Evolutionary conservation across 2,888 invertebrate species (phyloP).

Genomic region (Synanthedon myopaeformis): DNA sequence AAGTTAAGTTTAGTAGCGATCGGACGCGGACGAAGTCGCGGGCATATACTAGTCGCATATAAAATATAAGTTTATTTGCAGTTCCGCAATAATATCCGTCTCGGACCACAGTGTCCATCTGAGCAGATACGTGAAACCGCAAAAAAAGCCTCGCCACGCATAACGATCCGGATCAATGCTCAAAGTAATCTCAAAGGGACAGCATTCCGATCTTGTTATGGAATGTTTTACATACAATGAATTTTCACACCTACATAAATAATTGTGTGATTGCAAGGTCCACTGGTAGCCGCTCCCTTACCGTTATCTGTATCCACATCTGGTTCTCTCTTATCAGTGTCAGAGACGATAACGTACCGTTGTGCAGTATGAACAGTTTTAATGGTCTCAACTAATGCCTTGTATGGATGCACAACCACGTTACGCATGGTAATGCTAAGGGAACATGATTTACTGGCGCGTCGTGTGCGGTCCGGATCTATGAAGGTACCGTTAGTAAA

Average conservation of each 20-base stretch:
- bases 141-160: not conserved
- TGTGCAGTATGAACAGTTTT: conserved; percentile 3
- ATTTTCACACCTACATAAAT: conserved; percentile 18
- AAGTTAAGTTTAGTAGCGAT: too few species aligned
- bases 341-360: conserved; percentile 15
- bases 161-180: conserved; percentile 17
- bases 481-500: conserved; percentile 12
- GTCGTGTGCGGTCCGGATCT: conserved; percentile 27
- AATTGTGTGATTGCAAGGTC: conserved; percentile 19
- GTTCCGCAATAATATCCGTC: conserved; percentile 4
- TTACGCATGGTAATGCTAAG: conserved; percentile 1
- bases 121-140: not conserved
- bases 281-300: conserved; percentile 19
- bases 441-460: conserved; percentile 7
- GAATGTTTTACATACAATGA: conserved; percentile 5
- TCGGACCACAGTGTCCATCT: not conserved
- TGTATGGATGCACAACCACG: conserved; percentile 12
- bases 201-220: conserved; percentile 13
- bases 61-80: conserved; percentile 4
- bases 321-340: conserved; percentile 18
- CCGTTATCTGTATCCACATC: conserved; percentile 4
- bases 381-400: conserved; percentile 11
- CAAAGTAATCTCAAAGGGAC: conserved; percentile 18
- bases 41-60: too few species aligned
- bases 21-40: too few species aligned